Base-by-base conservation (phyloP, 1,140 invertebrate species). In the Cotesia glomerata region DNA sequence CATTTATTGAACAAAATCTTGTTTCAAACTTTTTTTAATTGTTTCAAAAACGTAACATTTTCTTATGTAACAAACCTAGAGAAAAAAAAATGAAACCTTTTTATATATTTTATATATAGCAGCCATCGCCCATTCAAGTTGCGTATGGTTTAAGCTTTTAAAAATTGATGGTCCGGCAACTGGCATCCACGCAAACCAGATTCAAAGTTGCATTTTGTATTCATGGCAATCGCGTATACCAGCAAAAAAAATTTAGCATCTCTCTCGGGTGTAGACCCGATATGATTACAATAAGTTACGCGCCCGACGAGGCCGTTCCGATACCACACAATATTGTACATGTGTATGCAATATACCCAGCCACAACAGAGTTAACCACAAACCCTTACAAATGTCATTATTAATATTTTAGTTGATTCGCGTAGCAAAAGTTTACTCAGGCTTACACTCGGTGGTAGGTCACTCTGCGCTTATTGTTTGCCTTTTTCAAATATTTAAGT, bases 201-300 rank as follows among this genome's bases (percentile, higher is more conserved):
- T 86, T 86, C 82, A 82, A 82, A 84, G 79, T 77, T 72, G 72
- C 85, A 86, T 87, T 77, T 85, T 51, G 86, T 86, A 87, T 87
- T 87, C 86, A 87, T 87, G 81, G 77, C 84, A 79, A 67, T 73
- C 69, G 75, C 32, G 51, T 63, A 39, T 36, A 73, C 26, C 26
- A 26, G 26, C 64, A 65, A 74, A 70, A 58, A 61, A 54, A 49
- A 68, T 49, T 18, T 36, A 73, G 54, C 54, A 52, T 54, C 69
- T 45, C 62, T 36, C 65, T 35, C 56, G 45, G 34, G 39, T 69
- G 9, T 35, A 69, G 52, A 73, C 65, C 45, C 65, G 39, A 68
- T 64, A 69, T 73, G 61, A 69, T 73, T 69, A 73, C 51, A 68
- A 73, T 73, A 73, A 73, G 66, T 73, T 69, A 73, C 70, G 63